These are phyloP conservation scores for Parnassius smintheus DNA, from an alignment of 2,888 invertebrate species.

Conservation along the genomic window DNA sequence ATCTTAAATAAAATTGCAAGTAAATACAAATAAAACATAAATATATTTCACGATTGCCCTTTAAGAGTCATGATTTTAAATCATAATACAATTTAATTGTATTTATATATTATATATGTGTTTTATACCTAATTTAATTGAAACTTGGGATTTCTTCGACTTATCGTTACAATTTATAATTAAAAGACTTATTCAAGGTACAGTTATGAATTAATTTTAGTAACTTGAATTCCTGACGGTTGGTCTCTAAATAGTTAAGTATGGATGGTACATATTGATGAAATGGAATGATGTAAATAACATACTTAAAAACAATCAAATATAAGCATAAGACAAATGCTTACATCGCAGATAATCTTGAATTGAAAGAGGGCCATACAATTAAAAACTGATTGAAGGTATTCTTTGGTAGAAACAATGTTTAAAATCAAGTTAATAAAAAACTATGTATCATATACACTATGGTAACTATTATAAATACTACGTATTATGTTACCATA, in stretches of 20 bases:
- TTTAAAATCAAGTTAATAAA: no score
- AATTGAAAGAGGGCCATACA: no score
- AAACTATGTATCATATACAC: no score
- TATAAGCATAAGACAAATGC: not conserved
- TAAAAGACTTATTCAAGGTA: conserved; percentile 3
- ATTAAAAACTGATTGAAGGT: no score
- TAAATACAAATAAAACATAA: conserved; percentile 1
- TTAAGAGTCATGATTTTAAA: conserved; percentile 8
- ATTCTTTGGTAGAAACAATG: no score
- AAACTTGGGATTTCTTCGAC: conserved; percentile 12
- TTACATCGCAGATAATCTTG: no score
- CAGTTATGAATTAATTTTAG: conserved; percentile 16
- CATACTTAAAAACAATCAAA: not conserved
- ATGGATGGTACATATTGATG: conserved; percentile 34
- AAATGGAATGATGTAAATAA: conserved; percentile 53
- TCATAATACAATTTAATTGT: conserved; percentile 18
- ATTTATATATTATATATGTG: no score
- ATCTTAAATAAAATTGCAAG: conserved; percentile 44
- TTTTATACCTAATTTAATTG: not conserved
- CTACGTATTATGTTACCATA: no score
- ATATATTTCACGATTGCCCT: conserved; percentile 4
- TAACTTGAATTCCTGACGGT: conserved; percentile 42
- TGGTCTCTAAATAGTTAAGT: conserved; percentile 52
- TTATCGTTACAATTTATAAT: conserved; percentile 1
- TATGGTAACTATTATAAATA: no score